Base-by-base conservation (phyloP, 35 echinoderm and acorn worm genomes). In the Patiria miniata region DNA sequence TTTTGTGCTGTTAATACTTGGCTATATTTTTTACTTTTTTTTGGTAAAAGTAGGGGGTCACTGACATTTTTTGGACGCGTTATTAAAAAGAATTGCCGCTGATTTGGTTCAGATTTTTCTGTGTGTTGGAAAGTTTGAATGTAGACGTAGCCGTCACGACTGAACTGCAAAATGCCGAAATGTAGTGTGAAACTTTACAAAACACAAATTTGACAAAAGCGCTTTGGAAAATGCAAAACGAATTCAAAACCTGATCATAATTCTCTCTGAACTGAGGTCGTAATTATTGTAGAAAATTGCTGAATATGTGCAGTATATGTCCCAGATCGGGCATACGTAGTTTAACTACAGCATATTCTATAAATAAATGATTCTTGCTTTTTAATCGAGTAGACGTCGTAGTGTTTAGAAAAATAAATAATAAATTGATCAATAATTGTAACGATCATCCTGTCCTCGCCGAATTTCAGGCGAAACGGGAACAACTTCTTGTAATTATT, bases 221-320 rank as follows among this genome's bases (percentile, higher is more conserved):
- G 65, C 65, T 73, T 73, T 1, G 65, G 9, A 36, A 73, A 73
- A 28, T 36, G 7, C 29, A 36, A 22, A 32, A n/a, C n/a, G 21
- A 73, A 73, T 26, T 32, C 7, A 61, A 73, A 7, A 73, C 14
- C 42, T 12, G 42, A 47, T 47, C 4, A 47, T 47, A 6, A 18
- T 36, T 34, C 26, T 73, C 26, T 21, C 19, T 60, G 57, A 60
- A 60, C 42, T 73, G 65, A 30, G 21, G 65, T 73, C 26, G 2
- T 68, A 8, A 68, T 22, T 73, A 22, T 4, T 73, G 65, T 73
- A 73, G 65, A 73, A 73, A 58, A 36, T 32, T 73, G 65, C 65
- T 73, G 65, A 73, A 73, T 28, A 73, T 73, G 65, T 73, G 65
- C 65, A 73, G 65, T 73, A 73, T 73, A 73, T 73, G 30, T 34